A percentile compares a stretch with the other conserved stretches of the same genome.
Conservation (phyloP, 2,888 invertebrate genomes). For the Tipula unca region DNA sequence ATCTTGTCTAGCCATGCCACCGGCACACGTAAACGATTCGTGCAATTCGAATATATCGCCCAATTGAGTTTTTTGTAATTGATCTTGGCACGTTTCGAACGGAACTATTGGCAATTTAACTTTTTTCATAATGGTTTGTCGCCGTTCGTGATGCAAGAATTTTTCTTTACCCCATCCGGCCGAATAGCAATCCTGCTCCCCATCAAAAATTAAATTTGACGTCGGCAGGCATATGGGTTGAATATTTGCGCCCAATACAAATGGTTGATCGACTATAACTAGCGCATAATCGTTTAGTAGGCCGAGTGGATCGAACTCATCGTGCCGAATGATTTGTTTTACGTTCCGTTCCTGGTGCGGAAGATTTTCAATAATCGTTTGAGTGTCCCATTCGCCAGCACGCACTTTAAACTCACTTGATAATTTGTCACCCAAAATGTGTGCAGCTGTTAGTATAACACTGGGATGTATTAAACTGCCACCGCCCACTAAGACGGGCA, state of each 20-base stretch:
- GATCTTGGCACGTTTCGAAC: slow-evolving; percentile 35
- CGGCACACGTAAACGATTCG: background rate
- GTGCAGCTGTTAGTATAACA: too few species aligned
- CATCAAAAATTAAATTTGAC: slow-evolving; percentile 39
- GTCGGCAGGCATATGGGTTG: slow-evolving; percentile 55
- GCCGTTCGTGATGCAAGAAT: slow-evolving; percentile 42
- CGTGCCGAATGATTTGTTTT: slow-evolving; percentile 45
- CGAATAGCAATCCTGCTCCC: slow-evolving; percentile 53
- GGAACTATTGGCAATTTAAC: slow-evolving; percentile 58
- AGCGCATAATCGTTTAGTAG: slow-evolving; percentile 63
- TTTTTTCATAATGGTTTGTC: slow-evolving; percentile 52
- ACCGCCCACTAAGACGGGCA: background rate
- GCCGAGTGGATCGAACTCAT: slow-evolving; percentile 51
- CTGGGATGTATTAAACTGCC: too few species aligned
- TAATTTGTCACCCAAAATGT: too few species aligned
- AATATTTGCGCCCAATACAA: slow-evolving; percentile 54
- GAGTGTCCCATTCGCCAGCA: slow-evolving; percentile 75
- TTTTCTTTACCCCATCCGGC: slow-evolving; percentile 61
- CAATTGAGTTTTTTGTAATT: slow-evolving; percentile 52
- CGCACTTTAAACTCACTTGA: too few species aligned
- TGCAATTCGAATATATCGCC: too few species aligned
- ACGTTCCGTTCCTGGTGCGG: slow-evolving; percentile 59
- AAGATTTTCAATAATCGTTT: slow-evolving; percentile 54
- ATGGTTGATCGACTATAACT: slow-evolving; percentile 50
- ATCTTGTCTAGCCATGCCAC: background rate